phyloP scores from a whole-genome alignment of 92 coral and sea anemone genomes.

The Hydrozoanthus gracilis region DNA sequence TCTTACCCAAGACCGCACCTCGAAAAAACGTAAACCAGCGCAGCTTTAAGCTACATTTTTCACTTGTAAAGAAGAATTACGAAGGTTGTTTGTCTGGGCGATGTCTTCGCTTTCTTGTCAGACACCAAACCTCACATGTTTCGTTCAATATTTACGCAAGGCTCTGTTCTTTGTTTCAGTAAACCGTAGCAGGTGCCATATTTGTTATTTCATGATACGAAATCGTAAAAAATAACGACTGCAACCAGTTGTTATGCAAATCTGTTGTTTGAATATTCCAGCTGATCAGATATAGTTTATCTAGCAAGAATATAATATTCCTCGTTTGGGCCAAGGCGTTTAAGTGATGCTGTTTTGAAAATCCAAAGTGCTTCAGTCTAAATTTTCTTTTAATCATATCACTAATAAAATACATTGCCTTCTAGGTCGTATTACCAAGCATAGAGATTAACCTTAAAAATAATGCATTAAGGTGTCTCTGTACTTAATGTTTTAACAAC shows the following conservation, averaged over 20 bases:
- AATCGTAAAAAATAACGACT: not conserved
- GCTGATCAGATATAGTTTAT: not conserved
- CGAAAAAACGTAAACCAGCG: not conserved
- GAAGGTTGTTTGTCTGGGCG: not conserved
- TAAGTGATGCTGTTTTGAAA: no score
- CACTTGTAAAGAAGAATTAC: not conserved
- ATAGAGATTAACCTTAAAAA: no score
- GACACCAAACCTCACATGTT: no score
- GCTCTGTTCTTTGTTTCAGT: not conserved
- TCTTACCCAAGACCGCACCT: not conserved
- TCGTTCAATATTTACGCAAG: not conserved
- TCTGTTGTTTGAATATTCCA: not conserved
- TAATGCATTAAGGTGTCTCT: no score
- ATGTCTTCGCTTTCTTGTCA: not conserved
- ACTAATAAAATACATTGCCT: no score
- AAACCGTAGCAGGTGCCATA: not conserved
- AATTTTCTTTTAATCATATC: no score
- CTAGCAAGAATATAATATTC: no score
- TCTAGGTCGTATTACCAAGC: no score
- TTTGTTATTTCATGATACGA: not conserved
- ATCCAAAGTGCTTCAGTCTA: no score
- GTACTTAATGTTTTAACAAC: no score
- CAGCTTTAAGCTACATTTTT: not conserved
- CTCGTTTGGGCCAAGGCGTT: no score
- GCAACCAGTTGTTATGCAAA: not conserved